Base-by-base conservation (phyloP, 2,888 invertebrate species). In the Phyllotreta striolata region DNA sequence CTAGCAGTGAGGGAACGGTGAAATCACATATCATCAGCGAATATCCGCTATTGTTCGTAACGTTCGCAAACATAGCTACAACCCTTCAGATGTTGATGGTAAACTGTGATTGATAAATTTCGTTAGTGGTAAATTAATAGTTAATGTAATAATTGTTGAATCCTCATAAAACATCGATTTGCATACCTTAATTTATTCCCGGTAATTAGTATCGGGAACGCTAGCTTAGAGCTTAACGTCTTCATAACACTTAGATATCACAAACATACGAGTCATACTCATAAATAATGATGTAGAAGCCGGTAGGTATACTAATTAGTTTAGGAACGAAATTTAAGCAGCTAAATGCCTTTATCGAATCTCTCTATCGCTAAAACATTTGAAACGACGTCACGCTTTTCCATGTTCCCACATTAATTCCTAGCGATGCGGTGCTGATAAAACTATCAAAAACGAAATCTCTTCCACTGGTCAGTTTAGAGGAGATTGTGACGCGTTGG, bases 341-440 rank as follows among this genome's bases (percentile, higher is more conserved):
- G 60, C 44, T 60, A 60, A 51, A 44, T 60, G 52, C 44, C 60
- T 13, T 14, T 60, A 60, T 54, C 52, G 60, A 52, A 52, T 60
- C 60, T 52, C 60, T 60, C 52, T 52, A 60, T 60, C 60, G 52
- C 60, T 38, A 54, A 60, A 60, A 60, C 38, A 60, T 43, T 52
- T 60, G 60, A 54, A 44, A 6, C 44, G 54, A 60, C 60, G 60
- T 60, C 60, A 60, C 60, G 60, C 60, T 60, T 54, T 59, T 60
- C 39, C 52, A 54, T 60, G 60, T 54, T 60, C 60, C 60, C 60
- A 60, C 60, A 60, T 60, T 60, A 60, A 60, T 60, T 60, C 52
- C 43, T 60, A 24, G 43, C 38, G 52, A 60, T 60, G 37, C 35
- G 34, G 10, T 12, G 5, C 1, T 13, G 59, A 59, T 59, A 59